Percentiles rank a stretch among this genome's conserved stretches.
phyloP scores from a whole-genome alignment of 2,888 invertebrate species.

The Heliconius cydno region DNA sequence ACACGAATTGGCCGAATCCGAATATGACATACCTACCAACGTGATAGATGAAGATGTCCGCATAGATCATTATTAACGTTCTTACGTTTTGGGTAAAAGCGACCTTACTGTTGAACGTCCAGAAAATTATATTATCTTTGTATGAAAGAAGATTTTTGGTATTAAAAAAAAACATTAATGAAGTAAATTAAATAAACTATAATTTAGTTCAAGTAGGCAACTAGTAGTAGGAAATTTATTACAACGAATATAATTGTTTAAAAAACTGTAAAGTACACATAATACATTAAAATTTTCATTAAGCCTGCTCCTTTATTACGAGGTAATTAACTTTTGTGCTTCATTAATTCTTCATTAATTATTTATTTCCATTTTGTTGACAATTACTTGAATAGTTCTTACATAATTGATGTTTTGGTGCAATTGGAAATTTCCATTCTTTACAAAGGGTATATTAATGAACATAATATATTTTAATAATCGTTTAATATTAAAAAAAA shows the following conservation, averaged over 20 bases:
- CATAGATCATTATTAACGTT: conserved; percentile 39
- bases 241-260: neutral
- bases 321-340: conserved; percentile 15
- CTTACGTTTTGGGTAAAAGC: conserved; percentile 23
- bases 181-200: too few relatives aligned
- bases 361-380: conserved; percentile 15
- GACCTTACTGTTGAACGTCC: neutral
- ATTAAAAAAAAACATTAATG: too few relatives aligned
- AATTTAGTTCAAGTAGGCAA: too few relatives aligned
- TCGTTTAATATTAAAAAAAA: neutral
- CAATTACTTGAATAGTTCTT: neutral
- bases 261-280: conserved; percentile 5
- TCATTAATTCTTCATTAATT: conserved; percentile 16
- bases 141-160: neutral
- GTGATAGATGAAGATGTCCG: conserved; percentile 43
- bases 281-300: neutral
- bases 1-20: conserved; percentile 33
- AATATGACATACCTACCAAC: conserved; percentile 39
- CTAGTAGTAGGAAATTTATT: too few relatives aligned
- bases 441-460: neutral
- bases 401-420: neutral
- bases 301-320: neutral
- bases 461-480: neutral
- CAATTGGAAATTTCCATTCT: neutral
- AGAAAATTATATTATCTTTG: neutral